Base-by-base conservation (phyloP, 2,888 invertebrate species). In the Craniophora ligustri region DNA sequence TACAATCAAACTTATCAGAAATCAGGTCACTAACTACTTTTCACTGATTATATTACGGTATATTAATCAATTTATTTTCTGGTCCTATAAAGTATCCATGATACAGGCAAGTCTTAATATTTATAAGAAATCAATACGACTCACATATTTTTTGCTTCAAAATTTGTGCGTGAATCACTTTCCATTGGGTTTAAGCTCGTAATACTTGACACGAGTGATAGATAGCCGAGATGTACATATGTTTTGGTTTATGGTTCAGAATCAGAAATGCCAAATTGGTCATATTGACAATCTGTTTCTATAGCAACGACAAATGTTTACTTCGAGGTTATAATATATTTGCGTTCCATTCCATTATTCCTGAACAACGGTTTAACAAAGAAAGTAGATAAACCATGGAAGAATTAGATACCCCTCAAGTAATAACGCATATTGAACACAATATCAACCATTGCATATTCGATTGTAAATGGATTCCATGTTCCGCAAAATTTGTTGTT, bases 401-500 rank as follows among this genome's bases (percentile, higher is more conserved):
- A 48, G 79, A 76, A 44, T 66, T 81, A 59, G 96, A 97, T 62
- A 98, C 98, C 72, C 98, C 98, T 0, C 98, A 98, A 90, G 96
- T 99, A 76, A 97, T 99, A 72, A 95, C 97, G 51, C 98, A 98
- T 81, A 95, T 96, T 26, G 97, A 98, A 79, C 96, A 97, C 82
- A 94, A 96, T 15, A 88, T 98, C 1, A 95, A 97, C 80, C 98
- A 97, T 86, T 97, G 98, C 0, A 88, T 98, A 16, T 98, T 97
- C 85, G 99, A 99, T 81, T 95, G 96, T n/a, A 98, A 97, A 91
- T 99, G 99, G 99, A 96, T 99, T 76, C 99, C 99, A 0, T 96
- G 97, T 80, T 98, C 98, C 2, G 97, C 99, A 0, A 98, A 98
- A 88, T 98, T 99, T 89, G 96, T 98, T 58, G 95, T 97, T 34